Evolutionary conservation across 2,113 vertebrate species (phyloP).

Genomic region (Pseudorhombus dupliciocellatus): DNA sequence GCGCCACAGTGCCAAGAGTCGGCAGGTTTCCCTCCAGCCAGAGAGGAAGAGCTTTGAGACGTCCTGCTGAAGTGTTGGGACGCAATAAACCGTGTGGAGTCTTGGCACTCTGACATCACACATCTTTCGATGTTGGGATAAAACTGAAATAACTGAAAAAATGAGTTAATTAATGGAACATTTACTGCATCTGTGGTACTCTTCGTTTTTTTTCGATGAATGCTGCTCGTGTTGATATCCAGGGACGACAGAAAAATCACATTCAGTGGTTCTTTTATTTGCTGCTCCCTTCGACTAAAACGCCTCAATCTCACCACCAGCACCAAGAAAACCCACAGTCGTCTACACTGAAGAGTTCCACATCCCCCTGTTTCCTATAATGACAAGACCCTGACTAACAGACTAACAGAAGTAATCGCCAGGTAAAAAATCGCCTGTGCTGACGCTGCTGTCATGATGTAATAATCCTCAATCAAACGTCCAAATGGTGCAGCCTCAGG

Average conservation of each 20-base stretch:
- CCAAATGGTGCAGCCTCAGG: constrained; percentile 30
- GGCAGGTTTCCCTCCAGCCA: constrained; percentile 34
- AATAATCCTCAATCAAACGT: constrained; percentile 24
- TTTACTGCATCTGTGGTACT: neutral
- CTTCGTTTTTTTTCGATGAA: neutral
- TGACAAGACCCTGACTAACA: constrained; percentile 21
- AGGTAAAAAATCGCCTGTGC: constrained; percentile 10
- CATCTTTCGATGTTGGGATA: neutral
- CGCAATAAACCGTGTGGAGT: constrained; percentile 24
- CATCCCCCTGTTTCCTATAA: constrained; percentile 11
- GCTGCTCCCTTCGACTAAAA: neutral
- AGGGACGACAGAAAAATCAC: neutral
- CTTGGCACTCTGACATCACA: constrained; percentile 18
- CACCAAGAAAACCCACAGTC: neutral
- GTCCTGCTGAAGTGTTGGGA: constrained; percentile 16
- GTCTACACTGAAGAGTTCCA: constrained; percentile 5
- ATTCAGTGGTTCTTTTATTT: constrained; percentile 1
- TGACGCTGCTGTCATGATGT: neutral
- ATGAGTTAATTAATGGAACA: no score
- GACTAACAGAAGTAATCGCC: neutral
- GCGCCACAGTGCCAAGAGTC: constrained; percentile 39
- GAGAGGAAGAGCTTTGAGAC: constrained; percentile 41
- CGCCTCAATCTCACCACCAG: neutral
- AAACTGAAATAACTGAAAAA: neutral
- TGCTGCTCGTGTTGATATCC: neutral